Percentiles rank a stretch among this genome's conserved stretches.
Conservation (phyloP, 2,113 vertebrate species). For the Onychorhynchus coronatus region DNA sequence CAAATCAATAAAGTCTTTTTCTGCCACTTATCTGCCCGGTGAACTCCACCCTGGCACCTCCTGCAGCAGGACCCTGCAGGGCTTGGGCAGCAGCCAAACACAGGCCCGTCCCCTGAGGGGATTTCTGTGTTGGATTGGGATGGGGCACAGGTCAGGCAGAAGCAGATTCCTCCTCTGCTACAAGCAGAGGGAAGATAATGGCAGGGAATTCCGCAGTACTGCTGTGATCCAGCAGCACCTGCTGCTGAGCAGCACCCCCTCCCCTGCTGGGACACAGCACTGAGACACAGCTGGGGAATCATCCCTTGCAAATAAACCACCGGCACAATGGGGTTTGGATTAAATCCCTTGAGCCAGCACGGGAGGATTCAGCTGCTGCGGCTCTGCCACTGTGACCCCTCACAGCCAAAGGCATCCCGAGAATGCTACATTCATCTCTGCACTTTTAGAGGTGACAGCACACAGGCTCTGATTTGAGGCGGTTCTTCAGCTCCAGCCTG, state of each 20-base stretch:
- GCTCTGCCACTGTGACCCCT: not conserved
- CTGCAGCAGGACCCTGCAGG: fast-evolving
- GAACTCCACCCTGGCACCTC: not conserved
- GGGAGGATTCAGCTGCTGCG: not conserved
- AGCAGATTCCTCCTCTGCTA: not conserved
- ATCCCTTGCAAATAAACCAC: not conserved
- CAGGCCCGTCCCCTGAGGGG: not conserved
- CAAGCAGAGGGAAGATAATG: not conserved
- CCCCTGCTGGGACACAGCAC: not conserved
- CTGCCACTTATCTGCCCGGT: fast-evolving
- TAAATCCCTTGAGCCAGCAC: not conserved
- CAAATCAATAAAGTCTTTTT: not conserved
- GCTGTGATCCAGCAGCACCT: not conserved
- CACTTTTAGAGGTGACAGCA: not conserved
- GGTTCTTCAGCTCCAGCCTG: not conserved
- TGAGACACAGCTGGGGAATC: not conserved
- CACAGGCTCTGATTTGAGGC: not conserved
- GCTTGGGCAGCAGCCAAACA: not conserved
- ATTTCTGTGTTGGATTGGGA: not conserved
- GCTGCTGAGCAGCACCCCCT: not conserved
- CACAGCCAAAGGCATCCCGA: not conserved
- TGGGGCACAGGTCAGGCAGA: fast-evolving
- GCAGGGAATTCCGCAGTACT: not conserved
- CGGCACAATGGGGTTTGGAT: not conserved
- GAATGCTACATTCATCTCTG: not conserved